phyloP scores from a whole-genome alignment of 2,888 invertebrate genomes.

The Taphrorychus bicolor region DNA sequence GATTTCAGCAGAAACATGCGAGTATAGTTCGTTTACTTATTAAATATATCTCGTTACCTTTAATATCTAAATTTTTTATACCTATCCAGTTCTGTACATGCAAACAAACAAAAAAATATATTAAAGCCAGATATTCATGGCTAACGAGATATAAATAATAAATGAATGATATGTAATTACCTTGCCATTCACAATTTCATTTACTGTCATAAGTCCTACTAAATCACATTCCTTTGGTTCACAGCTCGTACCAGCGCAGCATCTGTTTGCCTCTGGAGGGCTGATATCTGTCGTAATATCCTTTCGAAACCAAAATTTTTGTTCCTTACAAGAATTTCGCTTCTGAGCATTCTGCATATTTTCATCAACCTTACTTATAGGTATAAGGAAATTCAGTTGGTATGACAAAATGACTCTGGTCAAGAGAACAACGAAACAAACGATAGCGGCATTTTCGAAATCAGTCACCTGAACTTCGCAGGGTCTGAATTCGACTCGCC shows the following conservation, averaged over 20 bases:
- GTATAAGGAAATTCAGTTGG: conserved; percentile 94
- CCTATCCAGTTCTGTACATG: too few relatives aligned
- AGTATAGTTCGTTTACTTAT: too few relatives aligned
- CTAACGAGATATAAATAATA: too few relatives aligned
- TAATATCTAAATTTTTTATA: too few relatives aligned
- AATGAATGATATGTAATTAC: conserved; percentile 48
- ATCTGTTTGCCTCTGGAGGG: conserved; percentile 59
- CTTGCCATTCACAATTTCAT: conserved; percentile 97
- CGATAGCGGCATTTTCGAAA: conserved; percentile 99
- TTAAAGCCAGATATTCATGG: too few relatives aligned
- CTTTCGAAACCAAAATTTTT: conserved; percentile 94
- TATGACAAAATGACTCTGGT: conserved; percentile 97
- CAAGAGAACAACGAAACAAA: conserved; percentile 95
- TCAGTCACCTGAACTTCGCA: conserved; percentile 98
- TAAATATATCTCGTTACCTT: too few relatives aligned
- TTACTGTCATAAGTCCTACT: conserved; percentile 84
- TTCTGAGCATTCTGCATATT: conserved; percentile 97
- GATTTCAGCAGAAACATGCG: too few relatives aligned
- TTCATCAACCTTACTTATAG: conserved; percentile 97
- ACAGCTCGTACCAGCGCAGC: conserved; percentile 52
- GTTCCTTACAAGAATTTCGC: conserved; percentile 80
- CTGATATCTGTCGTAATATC: conserved; percentile 69
- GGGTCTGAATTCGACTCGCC: conserved; percentile 99
- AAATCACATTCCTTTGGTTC: conserved; percentile 59
- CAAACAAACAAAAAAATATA: too few relatives aligned